Base-by-base conservation (phyloP, 2,888 invertebrate genomes). In the Panopea generosa region DNA sequence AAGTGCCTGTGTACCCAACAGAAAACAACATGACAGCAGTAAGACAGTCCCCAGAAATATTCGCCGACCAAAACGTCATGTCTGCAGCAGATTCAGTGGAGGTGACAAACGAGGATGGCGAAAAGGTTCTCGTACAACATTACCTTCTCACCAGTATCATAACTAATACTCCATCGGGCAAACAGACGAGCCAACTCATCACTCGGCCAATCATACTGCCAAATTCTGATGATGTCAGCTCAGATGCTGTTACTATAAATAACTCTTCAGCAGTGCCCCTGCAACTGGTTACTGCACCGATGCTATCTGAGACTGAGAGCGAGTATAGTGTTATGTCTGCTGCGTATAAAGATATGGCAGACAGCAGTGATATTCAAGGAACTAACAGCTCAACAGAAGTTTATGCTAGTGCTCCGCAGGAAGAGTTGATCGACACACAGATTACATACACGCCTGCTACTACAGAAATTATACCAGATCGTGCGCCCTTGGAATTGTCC, bases 141-240 rank as follows among this genome's bases (percentile, higher is more conserved):
- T 85, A 82, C 50, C 68, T 85, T 7, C 75, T 85, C n/a, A 85
- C 85, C 2, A 85, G 80, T 56, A 81, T 85, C 3, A 80, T 83
- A 9, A 83, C 81, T 3, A 82, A 84, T 49, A 77, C 82, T 9
- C 68, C 83, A n/a, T 56, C 72, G 16, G 85, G 85, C 7, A 75
- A 76, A 61, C 79, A 82, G 49, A 81, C 81, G 9, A 77, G 68
- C 47, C 81, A 81, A 62, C 60, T 81, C 24, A 75, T 81, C 40
- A 81, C 81, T 1, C 75, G 66, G 60, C 81, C 81, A 2, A 71
- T 81, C n/a, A 33, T 71, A 3, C 16, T 81, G 22, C 77, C 81
- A 2, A 26, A 68, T 9, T 14, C 52, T 16, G 29, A 43, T 0
- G 69, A 53, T 9, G 1, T 56, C 6, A 26, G 26, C 6, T 20